Evolutionary conservation across 2,797 vertebrate genomes (phyloP).

Genomic region (Acipenser oxyrinchus): DNA sequence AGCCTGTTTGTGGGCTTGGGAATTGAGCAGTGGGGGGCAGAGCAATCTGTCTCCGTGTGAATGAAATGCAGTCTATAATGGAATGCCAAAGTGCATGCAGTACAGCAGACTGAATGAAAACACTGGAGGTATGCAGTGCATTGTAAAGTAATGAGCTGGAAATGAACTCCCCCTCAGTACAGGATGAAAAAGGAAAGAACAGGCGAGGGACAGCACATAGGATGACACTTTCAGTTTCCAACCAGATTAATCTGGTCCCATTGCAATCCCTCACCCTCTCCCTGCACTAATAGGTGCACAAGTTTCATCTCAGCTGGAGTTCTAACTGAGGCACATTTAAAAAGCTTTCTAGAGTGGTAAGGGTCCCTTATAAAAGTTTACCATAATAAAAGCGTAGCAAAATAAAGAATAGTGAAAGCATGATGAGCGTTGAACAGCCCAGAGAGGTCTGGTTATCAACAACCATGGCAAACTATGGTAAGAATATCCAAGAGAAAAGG

Average conservation of each 20-base stretch:
- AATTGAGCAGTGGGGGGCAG: neutral
- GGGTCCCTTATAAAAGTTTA: neutral
- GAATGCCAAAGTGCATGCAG: neutral
- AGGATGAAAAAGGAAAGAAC: constrained; percentile 10
- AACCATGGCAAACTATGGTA: too few species aligned
- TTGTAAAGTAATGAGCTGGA: constrained; percentile 49
- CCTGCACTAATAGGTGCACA: constrained; percentile 15
- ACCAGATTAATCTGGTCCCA: constrained; percentile 44
- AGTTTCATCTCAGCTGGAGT: constrained; percentile 2
- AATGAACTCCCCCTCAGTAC: constrained; percentile 39
- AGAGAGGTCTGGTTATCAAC: too few species aligned
- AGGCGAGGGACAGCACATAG: constrained; percentile 18
- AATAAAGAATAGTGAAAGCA: too few species aligned
- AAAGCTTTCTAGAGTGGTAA: neutral
- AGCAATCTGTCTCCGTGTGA: constrained; percentile 9
- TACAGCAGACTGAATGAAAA: constrained; percentile 26
- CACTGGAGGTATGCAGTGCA: constrained; percentile 25
- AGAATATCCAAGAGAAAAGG: too few species aligned
- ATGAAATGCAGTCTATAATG: neutral
- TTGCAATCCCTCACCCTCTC: constrained; percentile 40
- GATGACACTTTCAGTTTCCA: constrained; percentile 42
- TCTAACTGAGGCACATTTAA: neutral
- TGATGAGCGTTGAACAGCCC: too few species aligned
- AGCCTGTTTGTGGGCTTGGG: neutral
- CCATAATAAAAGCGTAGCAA: neutral